Percentiles rank a stretch among this genome's conserved stretches.
Conservation (phyloP, 2,797 vertebrate genomes). For the Lagodon rhomboides region DNA sequence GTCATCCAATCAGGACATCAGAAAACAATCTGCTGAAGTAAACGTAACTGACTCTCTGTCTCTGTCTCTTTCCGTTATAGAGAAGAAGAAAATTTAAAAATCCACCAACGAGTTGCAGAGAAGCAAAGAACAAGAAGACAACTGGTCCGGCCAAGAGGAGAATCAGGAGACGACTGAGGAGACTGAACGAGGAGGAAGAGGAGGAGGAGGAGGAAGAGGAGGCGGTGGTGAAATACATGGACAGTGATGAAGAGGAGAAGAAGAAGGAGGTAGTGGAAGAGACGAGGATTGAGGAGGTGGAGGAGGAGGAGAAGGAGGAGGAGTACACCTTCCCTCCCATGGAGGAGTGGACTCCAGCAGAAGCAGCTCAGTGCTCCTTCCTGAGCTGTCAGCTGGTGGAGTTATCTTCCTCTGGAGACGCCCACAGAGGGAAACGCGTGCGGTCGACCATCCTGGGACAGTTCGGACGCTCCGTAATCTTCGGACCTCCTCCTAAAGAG, state of each 20-base stretch:
- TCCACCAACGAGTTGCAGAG: fast-evolving
- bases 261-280: slow-evolving; percentile 46
- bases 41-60: neutral
- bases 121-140: neutral
- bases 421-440: fast-evolving
- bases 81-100: neutral
- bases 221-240: slow-evolving; percentile 52
- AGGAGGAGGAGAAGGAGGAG: slow-evolving; percentile 29
- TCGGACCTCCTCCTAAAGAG: slow-evolving; percentile 42
- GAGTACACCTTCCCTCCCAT: slow-evolving; percentile 76
- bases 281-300: slow-evolving; percentile 46
- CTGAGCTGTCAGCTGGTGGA: slow-evolving; percentile 50
- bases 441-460: slow-evolving; percentile 70
- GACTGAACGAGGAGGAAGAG: slow-evolving; percentile 17
- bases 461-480: slow-evolving; percentile 46
- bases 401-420: neutral
- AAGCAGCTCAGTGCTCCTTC: neutral
- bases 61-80: slow-evolving; percentile 28
- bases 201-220: slow-evolving; percentile 28
- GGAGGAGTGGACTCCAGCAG: slow-evolving; percentile 87
- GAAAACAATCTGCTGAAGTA: too few species aligned
- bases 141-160: neutral
- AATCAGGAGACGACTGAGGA: neutral
- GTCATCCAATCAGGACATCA: neutral
- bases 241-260: slow-evolving; percentile 58